Conservation (phyloP, 2,888 invertebrate species). For the Noctua janthe region DNA sequence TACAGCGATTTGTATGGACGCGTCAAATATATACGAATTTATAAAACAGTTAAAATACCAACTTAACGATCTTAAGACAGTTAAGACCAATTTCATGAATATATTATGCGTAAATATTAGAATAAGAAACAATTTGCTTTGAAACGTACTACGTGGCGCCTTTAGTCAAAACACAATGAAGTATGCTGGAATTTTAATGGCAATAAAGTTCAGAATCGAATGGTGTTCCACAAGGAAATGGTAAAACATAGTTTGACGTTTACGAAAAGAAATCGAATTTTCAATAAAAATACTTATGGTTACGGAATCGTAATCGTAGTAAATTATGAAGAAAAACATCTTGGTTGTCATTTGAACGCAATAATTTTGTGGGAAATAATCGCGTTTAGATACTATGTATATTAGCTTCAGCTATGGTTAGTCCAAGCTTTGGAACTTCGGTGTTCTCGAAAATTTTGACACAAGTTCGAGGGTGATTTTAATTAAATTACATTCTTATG, state of each 20-base stretch:
- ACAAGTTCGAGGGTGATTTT: conserved; percentile 65
- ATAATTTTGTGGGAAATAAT: conserved; percentile 65
- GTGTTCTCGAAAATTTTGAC: conserved; percentile 59
- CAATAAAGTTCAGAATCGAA: conserved; percentile 49
- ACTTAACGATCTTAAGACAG: conserved; percentile 82
- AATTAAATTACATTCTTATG: conserved; percentile 59
- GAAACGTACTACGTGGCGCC: conserved; percentile 40
- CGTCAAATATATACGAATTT: conserved; percentile 78
- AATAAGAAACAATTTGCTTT: conserved; percentile 78
- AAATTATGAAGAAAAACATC: conserved; percentile 67
- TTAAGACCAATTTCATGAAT: conserved; percentile 83
- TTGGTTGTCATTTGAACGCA: conserved; percentile 58
- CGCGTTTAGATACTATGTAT: conserved; percentile 33
- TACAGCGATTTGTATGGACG: conserved; percentile 82
- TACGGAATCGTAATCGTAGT: conserved; percentile 58
- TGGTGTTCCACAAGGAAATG: conserved; percentile 32
- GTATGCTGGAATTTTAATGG: conserved; percentile 24
- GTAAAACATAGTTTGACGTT: conserved; percentile 36
- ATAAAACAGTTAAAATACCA: conserved; percentile 83
- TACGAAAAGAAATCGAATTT: conserved; percentile 64
- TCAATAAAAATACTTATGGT: conserved; percentile 66
- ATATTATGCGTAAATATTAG: conserved; percentile 80
- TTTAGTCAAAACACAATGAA: conserved; percentile 56
- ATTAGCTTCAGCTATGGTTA: conserved; percentile 26
- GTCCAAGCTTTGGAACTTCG: conserved; percentile 1